Conservation (phyloP, 2,797 vertebrate genomes). For the Protonibea diacanthus region DNA sequence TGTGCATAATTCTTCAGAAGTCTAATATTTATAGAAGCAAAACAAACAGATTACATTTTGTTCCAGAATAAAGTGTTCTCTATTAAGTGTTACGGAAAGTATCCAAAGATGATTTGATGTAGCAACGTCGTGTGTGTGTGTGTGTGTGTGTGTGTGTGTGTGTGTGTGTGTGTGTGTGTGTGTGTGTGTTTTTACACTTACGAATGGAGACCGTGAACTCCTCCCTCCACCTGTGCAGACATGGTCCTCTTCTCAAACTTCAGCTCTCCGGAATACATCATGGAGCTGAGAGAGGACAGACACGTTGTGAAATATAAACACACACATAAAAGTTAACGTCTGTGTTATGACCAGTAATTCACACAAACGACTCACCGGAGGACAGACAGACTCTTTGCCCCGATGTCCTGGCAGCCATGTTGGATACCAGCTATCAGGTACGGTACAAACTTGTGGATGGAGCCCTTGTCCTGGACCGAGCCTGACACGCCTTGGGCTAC, state of each 20-base stretch:
- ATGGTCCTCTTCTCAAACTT: constrained; percentile 96
- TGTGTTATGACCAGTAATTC: not conserved
- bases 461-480: constrained; percentile 95
- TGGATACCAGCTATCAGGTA: constrained; percentile 96
- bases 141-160: not conserved
- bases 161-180: no score
- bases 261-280: constrained; percentile 97
- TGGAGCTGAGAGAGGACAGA: constrained; percentile 83
- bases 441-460: constrained; percentile 94
- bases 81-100: not conserved
- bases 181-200: constrained; percentile 80
- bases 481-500: constrained; percentile 94
- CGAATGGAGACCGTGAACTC: constrained; percentile 94
- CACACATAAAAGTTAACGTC: not conserved
- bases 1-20: not conserved
- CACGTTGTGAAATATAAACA: not conserved
- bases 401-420: constrained; percentile 96
- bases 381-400: constrained; percentile 92
- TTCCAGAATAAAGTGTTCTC: not conserved
- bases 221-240: constrained; percentile 95
- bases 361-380: constrained; percentile 86
- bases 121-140: not conserved
- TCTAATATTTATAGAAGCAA: not conserved
- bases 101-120: no score
- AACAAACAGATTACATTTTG: no score